Evolutionary conservation across 2,888 invertebrate genomes (phyloP), one percentile per base, ranked within the genome.

Genomic region (Pyrrhosoma nymphula): DNA sequence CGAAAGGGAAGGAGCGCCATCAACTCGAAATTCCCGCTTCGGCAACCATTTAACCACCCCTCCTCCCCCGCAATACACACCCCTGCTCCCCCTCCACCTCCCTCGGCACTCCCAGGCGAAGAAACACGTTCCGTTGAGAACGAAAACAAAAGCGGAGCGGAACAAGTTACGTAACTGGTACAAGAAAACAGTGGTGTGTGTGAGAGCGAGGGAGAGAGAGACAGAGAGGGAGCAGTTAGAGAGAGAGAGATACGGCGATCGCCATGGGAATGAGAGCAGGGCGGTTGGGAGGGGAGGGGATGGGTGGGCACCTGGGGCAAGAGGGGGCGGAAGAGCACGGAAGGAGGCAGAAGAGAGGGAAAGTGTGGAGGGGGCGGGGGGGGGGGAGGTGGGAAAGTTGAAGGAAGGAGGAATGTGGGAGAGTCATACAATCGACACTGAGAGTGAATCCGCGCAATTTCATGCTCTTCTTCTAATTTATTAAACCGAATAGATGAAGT

Each of bases 141-240:
- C 47, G 93, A 93, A 93, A 93, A 93, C 93, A 93, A 93, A 93
- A 63, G 93, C 93, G 93, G 69, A 93, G 69, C 93, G 93, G 69
- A 69, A 69, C 93, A 69, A n/a, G 93, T 93, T 93, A 93, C 93
- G 93, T 93, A 93, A 93, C 69, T 63, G 93, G 93, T 69, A 93
- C 69, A 60, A 91, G 91, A 69, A 91, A 63, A 93, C 82, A 82
- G 82, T 35, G 82, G 82, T 82, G 82, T 30, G 30, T 35, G 82
- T 82, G 55, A 30, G 75, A 88, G 88, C 26, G 75, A 55, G n/a
- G 16, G 23, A 90, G 60, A 55, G 2, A 55, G 55, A 56, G 56
- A 26, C 26, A 55, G 18, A 1, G 39, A 47, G 39, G 0, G 16
- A 16, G 39, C 8, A 88, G 88, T 1, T 4, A 90, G 39, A 55